A percentile compares a stretch with the other conserved stretches of the same genome.
Evolutionary conservation across 1,140 invertebrate genomes (phyloP).

Genomic region (Chelonus insularis): DNA sequence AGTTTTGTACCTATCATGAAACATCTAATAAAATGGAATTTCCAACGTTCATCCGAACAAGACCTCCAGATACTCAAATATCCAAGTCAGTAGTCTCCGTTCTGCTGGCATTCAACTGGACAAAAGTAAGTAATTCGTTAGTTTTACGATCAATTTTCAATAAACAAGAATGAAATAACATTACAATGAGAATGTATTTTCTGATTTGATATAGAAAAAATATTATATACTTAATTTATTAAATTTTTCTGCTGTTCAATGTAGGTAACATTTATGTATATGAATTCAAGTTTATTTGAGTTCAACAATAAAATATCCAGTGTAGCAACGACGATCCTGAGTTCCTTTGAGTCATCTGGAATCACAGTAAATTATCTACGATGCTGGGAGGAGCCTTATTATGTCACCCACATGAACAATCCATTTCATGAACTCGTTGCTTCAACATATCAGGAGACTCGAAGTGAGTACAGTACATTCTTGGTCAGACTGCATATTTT

Average conservation of each 20-base stretch:
- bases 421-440: conserved; percentile 79
- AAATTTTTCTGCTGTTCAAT: background rate
- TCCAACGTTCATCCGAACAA: conserved; percentile 89
- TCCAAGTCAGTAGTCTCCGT: conserved; percentile 85
- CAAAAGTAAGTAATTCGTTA: conserved; percentile 70
- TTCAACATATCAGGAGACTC: conserved; percentile 74
- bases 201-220: too few relatives aligned
- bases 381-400: conserved; percentile 76
- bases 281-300: conserved; percentile 70
- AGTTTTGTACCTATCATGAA: conserved; percentile 86
- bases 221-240: background rate
- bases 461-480: conserved; percentile 69
- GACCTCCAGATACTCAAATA: conserved; percentile 90
- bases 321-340: conserved; percentile 72
- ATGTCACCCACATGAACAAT: conserved; percentile 68
- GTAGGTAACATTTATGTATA: conserved; percentile 74
- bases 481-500: background rate
- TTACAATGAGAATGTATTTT: too few relatives aligned
- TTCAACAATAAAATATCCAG: conserved; percentile 65
- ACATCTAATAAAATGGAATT: conserved; percentile 86
- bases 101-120: conserved; percentile 79
- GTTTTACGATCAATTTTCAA: too few relatives aligned
- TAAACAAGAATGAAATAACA: too few relatives aligned
- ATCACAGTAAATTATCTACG: conserved; percentile 68
- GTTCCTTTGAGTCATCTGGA: conserved; percentile 68